phyloP scores from a whole-genome alignment of 2,888 invertebrate species.

The Reticulitermes lucifugus region DNA sequence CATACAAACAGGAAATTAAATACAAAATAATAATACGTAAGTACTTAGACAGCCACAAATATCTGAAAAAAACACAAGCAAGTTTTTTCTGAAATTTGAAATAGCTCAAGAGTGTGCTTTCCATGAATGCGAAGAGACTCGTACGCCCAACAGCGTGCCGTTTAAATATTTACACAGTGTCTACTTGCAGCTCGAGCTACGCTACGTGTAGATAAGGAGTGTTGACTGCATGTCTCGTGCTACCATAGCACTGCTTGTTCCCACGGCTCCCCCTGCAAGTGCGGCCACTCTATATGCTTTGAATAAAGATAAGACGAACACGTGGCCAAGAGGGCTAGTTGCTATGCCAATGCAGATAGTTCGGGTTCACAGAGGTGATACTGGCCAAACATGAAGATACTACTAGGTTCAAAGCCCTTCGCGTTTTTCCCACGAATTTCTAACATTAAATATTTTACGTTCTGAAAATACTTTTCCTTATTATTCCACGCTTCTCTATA shows the following conservation, averaged over 20 bases:
- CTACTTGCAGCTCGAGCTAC: not conserved
- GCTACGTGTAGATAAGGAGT: not conserved
- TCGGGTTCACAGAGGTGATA: not conserved
- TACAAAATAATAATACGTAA: too few species aligned
- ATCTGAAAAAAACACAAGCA: too few species aligned
- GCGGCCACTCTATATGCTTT: not conserved
- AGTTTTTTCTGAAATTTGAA: too few species aligned
- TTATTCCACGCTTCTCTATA: too few species aligned
- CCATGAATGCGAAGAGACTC: not conserved
- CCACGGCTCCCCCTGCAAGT: not conserved
- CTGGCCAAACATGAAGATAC: not conserved
- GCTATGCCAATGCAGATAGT: conserved; percentile 3
- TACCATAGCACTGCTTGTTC: not conserved
- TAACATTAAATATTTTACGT: too few species aligned
- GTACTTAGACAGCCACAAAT: too few species aligned
- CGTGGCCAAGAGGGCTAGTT: conserved; percentile 20
- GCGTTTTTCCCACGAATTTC: too few species aligned
- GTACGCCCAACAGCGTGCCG: not conserved
- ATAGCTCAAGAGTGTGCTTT: not conserved
- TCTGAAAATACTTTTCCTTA: too few species aligned
- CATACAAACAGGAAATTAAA: too few species aligned
- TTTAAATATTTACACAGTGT: conserved; percentile 17
- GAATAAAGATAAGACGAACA: conserved; percentile 24
- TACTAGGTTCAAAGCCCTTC: too few species aligned
- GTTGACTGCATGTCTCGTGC: conserved; percentile 8